Conservation (phyloP, 2,888 invertebrate species). For the Seira ritae region DNA sequence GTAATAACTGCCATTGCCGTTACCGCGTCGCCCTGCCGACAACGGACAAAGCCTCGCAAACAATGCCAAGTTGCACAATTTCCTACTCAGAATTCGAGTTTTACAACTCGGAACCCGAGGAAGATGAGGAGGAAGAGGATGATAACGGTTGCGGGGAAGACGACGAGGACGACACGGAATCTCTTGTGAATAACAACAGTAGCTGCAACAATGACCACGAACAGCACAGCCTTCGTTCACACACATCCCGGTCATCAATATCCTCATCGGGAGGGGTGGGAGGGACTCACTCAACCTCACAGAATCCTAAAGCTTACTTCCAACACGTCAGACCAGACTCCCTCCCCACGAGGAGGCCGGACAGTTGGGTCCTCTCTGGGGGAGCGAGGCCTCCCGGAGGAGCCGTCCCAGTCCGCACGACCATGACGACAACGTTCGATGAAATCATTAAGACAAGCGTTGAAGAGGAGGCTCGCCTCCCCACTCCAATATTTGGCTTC, state of each 20-base stretch:
- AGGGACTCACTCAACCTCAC: background rate
- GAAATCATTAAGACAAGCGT: constrained; percentile 60
- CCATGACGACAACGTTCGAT: constrained; percentile 57
- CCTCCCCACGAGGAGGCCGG: constrained; percentile 18
- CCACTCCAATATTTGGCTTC: constrained; percentile 57
- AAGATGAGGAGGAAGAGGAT: constrained; percentile 47
- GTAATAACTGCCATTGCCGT: constrained; percentile 69
- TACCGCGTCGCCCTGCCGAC: constrained; percentile 69
- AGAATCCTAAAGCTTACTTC: constrained; percentile 10
- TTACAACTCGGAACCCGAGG: constrained; percentile 50
- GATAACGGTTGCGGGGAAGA: constrained; percentile 43
- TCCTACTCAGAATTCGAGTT: constrained; percentile 71
- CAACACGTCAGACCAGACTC: constrained; percentile 1
- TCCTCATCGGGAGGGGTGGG: background rate
- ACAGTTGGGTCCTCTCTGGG: constrained; percentile 33
- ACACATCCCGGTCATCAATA: background rate
- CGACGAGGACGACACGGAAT: background rate
- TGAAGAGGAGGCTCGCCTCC: constrained; percentile 61
- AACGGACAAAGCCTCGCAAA: constrained; percentile 67
- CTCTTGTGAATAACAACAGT: constrained; percentile 15
- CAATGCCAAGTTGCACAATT: constrained; percentile 71
- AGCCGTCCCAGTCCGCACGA: constrained; percentile 49
- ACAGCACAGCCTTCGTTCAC: background rate
- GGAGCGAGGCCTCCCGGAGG: constrained; percentile 44
- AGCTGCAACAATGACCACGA: background rate